Base-by-base conservation (phyloP, 2,113 vertebrate genomes). In the Strix aluco region DNA sequence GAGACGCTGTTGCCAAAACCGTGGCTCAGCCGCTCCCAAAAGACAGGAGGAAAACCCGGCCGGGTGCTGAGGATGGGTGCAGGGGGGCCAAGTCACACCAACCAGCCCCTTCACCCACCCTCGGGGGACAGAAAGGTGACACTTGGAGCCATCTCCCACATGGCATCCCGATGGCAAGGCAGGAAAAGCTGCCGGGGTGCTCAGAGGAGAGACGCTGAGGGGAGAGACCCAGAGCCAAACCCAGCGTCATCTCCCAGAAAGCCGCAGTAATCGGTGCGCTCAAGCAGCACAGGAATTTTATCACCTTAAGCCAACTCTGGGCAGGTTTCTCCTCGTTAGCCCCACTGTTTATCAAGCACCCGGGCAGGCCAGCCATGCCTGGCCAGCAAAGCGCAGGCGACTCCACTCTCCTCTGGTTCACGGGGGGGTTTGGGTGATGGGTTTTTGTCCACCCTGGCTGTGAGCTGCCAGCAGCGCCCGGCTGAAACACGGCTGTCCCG, bases 1-100 rank as follows among this genome's bases (percentile, higher is more conserved):
- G 1, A 15, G 71, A 5, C 0, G 4, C 85, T 90, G 96, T 63
- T 96, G 96, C 92, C 96, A 96, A 96, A 96, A 96, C 92, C 25
- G 34, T 1, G 11, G 79, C 90, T 65, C 3, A 0, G 71, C 88
- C 75, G 2, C 93, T 96, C 92, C 85, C 88, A 6, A 36, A 63
- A 46, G 82, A 83, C 3, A 3, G 84, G 32, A 47, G 32, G 29
- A 95, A 96, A 95, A 94, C 40, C 57, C 0, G 34, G 84, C 57
- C 0, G 13, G 52, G 69, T 2, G 0, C 74, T 3, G 42, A 38
- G 63, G 36, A 75, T 0, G 30, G 63, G n/a, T 1, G 27, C 21
- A 3, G 22, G 20, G 59, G 27, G 11, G 26, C 7, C 29, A 49
- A 44, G 12, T 62, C 10, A 8, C 13, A 7, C 20, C 90, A 72